Evolutionary conservation across 92 coral and sea anemone genomes (phyloP), one percentile per base, ranked within the genome.

Genomic region (Porites cylindrica): DNA sequence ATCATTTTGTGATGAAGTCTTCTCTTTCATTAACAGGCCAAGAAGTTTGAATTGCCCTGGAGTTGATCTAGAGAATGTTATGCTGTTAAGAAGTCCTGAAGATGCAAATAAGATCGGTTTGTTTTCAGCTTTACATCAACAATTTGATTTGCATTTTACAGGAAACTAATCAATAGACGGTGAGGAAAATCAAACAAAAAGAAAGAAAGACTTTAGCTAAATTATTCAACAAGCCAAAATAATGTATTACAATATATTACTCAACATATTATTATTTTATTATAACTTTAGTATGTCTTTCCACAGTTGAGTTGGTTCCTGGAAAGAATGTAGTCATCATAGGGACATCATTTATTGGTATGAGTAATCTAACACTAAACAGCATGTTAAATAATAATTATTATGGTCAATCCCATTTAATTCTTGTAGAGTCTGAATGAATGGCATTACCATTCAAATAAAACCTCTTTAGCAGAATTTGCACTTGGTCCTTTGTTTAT

Each of bases 341-440:
- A 51, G 99, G 98, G 16, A 93, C 93, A 19, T 96, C 99, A 56
- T 96, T 96, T 63, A 96, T 96, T 63, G 99, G 99, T 96, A 93
- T 26, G 86, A 56, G 1, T 61, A 8, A 13, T 52, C 10, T 17
- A 78, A 59, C 21, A 10, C 18, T 7, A 9, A 54, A 13, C 16
- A 6, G 16, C 61, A 12, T 14, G 60, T 54, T 13, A 54, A 54
- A 2, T 32, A 54, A 2, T 32, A 70, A 3, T 21, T 21, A 21
- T 21, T 38, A 3, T 11, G 38, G 32, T 70, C 1, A 3, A 70
- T 2, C 51, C 32, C 14, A 70, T 70, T 23, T 70, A 13, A 70
- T 20, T 71, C 47, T 38, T 38, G n/a, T n/a, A n/a, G 7, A 38
- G 7, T 38, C 47, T 75, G 18, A 16, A 23, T 8, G 69, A 18